Conservation (phyloP, 1,140 invertebrate genomes). For the Amyelois transitella region DNA sequence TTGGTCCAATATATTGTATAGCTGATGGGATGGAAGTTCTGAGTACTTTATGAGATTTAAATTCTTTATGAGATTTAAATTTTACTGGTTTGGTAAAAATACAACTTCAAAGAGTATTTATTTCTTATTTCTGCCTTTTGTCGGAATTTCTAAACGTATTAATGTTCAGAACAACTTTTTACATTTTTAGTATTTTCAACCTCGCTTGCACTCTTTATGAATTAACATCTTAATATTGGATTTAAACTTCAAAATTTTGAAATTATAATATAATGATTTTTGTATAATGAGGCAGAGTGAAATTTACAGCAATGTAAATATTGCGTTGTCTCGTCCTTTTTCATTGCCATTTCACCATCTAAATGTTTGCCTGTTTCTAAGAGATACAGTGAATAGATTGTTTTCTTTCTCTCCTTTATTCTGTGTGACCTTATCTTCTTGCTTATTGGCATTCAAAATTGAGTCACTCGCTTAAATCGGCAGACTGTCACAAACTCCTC, state of each 20-base stretch:
- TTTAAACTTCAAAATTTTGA: not conserved
- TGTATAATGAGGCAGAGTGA: not conserved
- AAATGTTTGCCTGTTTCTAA: slow-evolving; percentile 37
- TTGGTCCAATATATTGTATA: too few species aligned
- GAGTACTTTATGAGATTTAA: too few species aligned
- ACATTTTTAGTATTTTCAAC: not conserved
- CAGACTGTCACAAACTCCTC: slow-evolving; percentile 18
- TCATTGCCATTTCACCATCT: slow-evolving; percentile 36
- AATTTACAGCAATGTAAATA: slow-evolving; percentile 2
- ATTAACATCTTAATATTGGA: not conserved
- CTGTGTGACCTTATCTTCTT: slow-evolving; percentile 20
- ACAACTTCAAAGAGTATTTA: too few species aligned
- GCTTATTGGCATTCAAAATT: slow-evolving; percentile 2
- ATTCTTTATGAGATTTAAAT: too few species aligned
- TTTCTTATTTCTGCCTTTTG: not conserved
- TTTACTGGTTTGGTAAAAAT: too few species aligned
- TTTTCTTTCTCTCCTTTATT: slow-evolving; percentile 18
- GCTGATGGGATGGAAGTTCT: too few species aligned
- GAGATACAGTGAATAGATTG: slow-evolving; percentile 26
- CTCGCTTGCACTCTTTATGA: slow-evolving; percentile 1
- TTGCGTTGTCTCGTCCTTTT: slow-evolving; percentile 6
- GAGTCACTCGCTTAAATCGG: slow-evolving; percentile 36
- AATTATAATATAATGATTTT: slow-evolving; percentile 1
- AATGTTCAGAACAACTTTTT: not conserved
- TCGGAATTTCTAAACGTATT: not conserved